Evolutionary conservation across 2,888 invertebrate genomes (phyloP), one percentile per base, ranked within the genome.

Genomic region (Cremastinae sp.): DNA sequence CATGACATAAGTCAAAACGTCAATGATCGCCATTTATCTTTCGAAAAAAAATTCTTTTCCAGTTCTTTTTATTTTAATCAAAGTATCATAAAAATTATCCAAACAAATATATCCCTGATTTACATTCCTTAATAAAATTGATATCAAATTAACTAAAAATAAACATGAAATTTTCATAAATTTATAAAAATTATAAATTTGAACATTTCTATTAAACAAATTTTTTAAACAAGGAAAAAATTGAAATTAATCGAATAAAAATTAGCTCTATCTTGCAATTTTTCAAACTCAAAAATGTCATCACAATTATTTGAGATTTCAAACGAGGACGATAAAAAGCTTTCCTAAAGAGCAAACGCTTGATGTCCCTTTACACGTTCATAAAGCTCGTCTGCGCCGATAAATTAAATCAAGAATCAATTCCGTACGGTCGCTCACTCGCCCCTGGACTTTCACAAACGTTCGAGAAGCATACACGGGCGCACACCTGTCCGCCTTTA

Each of bases 331-430:
- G 5, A 28, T 28, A 28, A 28, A 28, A 5, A 2, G 28, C 5
- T 2, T 28, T 28, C 28, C n/a, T n/a, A 28, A 5, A 5, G 28
- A 28, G 28, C 28, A 28, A 28, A 28, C 5, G 28, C 5, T 28
- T 2, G 28, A 28, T 45, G 8, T 35, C 41, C n/a, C 22, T 12
- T 10, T 18, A 49, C 39, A 22, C 49, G 18, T 22, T 56, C 10
- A 47, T 66, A 51, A 66, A 47, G 45, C 10, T 1, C 66, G 35
- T 22, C 18, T 61, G 61, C 59, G 55, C 73, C 73, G 73, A 77
- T 73, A 70, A 77, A 73, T 77, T 77, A 65, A 73, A 73, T 65
- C 55, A 58, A 61, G 76, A 77, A 73, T 77, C 76, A 73, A 77
- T 73, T 77, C 69, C 75, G 62, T 47, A 62, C 72, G 73, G 59